Evolutionary conservation across 1,140 invertebrate genomes (phyloP).

Genomic region (Lepidurus arcticus): DNA sequence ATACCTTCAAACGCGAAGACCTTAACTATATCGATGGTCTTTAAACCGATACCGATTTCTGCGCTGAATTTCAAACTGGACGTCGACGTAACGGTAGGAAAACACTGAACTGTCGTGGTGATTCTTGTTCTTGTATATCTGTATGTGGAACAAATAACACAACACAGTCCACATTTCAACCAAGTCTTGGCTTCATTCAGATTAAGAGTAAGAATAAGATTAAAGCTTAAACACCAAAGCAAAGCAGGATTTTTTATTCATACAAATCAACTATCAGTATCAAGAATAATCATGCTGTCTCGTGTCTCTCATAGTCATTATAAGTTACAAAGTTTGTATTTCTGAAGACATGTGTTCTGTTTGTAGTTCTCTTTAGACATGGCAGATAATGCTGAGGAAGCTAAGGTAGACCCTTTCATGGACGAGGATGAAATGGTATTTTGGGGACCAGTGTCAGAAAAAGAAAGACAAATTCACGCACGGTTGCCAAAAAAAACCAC

Average conservation of each 20-base stretch:
- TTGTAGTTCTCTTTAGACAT: background rate
- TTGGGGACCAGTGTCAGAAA: background rate
- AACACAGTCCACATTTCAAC: background rate
- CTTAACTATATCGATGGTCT: background rate
- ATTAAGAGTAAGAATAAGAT: too few relatives aligned
- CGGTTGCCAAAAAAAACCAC: background rate
- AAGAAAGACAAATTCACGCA: background rate
- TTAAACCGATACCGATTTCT: background rate
- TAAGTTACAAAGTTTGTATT: too few relatives aligned
- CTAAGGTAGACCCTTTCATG: background rate
- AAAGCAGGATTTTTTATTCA: too few relatives aligned
- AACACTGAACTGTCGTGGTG: background rate
- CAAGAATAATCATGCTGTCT: too few relatives aligned
- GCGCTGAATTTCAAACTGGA: background rate
- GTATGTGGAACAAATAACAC: background rate
- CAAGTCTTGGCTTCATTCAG: background rate
- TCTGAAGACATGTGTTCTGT: too few relatives aligned
- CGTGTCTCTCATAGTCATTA: too few relatives aligned
- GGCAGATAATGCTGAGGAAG: background rate
- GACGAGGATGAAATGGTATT: background rate
- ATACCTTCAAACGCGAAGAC: too few relatives aligned
- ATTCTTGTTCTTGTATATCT: background rate
- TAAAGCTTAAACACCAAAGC: too few relatives aligned
- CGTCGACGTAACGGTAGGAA: conserved; percentile 2
- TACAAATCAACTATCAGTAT: too few relatives aligned